These are phyloP conservation scores for Poeciliopsis prolifica DNA, from an alignment of 2,113 vertebrate genomes.

Conservation along the genomic window DNA sequence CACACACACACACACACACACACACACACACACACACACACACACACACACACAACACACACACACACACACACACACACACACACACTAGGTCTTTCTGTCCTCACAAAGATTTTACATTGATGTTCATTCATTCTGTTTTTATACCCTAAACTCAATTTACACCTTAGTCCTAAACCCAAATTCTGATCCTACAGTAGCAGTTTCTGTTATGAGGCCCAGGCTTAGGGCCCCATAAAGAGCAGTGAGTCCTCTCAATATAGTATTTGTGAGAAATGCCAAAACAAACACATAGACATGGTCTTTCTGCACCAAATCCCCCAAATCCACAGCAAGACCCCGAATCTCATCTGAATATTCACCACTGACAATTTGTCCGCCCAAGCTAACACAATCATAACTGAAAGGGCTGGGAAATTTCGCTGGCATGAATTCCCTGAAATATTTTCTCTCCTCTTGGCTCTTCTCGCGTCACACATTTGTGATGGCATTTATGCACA, in stretches of 20 bases:
- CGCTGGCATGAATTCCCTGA: slow-evolving; percentile 41
- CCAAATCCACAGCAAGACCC: background rate
- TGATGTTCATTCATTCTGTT: too few species aligned
- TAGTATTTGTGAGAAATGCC: too few species aligned
- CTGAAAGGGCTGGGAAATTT: slow-evolving; percentile 1
- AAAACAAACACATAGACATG: background rate
- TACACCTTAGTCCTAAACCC: too few species aligned
- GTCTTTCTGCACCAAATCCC: background rate
- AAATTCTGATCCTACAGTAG: too few species aligned
- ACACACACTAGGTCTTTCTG: background rate
- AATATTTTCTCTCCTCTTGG: slow-evolving; percentile 28
- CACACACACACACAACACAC: slow-evolving; percentile 2
- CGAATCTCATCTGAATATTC: background rate
- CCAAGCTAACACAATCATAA: slow-evolving; percentile 9
- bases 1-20: background rate
- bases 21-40: background rate
- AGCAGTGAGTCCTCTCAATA: too few species aligned
- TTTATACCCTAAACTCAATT: too few species aligned
- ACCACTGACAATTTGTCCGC: background rate
- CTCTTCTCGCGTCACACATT: slow-evolving; percentile 5
- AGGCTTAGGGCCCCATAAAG: too few species aligned
- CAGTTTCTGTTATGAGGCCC: too few species aligned
- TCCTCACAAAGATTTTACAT: too few species aligned
- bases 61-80: background rate
- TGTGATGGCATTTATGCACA: background rate